Conservation (phyloP, 2,888 invertebrate genomes). For the Chymomyza procnemis region DNA sequence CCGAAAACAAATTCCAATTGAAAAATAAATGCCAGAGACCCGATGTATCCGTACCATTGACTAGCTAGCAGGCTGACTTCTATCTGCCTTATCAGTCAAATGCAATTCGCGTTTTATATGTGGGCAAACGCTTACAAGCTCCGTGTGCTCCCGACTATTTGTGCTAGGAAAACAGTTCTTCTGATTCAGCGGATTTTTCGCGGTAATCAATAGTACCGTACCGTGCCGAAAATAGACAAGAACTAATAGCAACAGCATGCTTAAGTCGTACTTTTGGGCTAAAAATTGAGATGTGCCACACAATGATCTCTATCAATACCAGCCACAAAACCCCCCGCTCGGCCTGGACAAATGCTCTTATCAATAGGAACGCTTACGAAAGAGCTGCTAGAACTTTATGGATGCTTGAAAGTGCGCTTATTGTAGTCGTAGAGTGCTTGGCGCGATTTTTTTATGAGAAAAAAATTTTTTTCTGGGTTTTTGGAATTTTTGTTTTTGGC, state of each 20-base stretch:
- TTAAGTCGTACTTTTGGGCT: slow-evolving; percentile 59
- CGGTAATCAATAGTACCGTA: slow-evolving; percentile 64
- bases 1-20: slow-evolving; percentile 20
- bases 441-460: neutral
- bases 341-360: slow-evolving; percentile 32
- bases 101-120: slow-evolving; percentile 24
- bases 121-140: neutral
- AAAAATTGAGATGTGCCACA: slow-evolving; percentile 29
- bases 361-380: slow-evolving; percentile 23
- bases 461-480: neutral
- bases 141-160: slow-evolving; percentile 27
- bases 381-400: neutral
- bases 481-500: neutral
- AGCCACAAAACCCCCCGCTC: neutral
- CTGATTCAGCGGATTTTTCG: slow-evolving; percentile 31
- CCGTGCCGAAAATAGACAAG: slow-evolving; percentile 68
- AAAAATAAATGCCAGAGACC: neutral
- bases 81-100: slow-evolving; percentile 24
- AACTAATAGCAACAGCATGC: slow-evolving; percentile 47
- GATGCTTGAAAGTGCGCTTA: neutral
- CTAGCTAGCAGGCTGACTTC: neutral
- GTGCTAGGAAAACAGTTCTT: neutral
- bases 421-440: neutral
- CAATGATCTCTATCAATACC: neutral
- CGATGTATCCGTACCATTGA: neutral